phyloP scores from a whole-genome alignment of 2,888 invertebrate species.

The Ecdyonurus torrentis region DNA sequence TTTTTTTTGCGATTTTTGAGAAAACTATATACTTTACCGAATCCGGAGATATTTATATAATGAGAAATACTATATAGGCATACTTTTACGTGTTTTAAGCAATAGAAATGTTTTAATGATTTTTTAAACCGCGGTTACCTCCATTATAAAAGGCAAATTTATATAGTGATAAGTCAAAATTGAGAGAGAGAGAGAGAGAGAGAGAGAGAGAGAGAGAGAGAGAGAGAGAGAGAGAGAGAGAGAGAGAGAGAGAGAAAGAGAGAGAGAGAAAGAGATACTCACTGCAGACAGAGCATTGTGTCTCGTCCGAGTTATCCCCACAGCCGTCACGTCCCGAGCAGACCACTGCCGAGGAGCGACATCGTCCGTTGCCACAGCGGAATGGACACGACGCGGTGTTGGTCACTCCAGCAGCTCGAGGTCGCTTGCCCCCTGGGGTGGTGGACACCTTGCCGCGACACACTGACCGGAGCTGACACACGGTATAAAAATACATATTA shows the following conservation, averaged over 20 bases:
- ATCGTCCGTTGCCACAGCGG: conserved; percentile 71
- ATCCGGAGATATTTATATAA: too few relatives aligned
- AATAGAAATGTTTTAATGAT: too few relatives aligned
- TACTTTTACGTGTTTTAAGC: too few relatives aligned
- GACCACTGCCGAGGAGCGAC: conserved; percentile 73
- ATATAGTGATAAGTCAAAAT: neutral
- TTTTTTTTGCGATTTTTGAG: too few relatives aligned
- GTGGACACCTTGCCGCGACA: neutral
- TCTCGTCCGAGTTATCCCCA: conserved; percentile 80
- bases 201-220: neutral
- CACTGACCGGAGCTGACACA: neutral
- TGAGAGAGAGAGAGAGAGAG: neutral
- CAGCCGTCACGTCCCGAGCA: conserved; percentile 85
- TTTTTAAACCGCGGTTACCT: too few relatives aligned
- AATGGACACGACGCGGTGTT: conserved; percentile 52
- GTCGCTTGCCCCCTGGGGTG: neutral
- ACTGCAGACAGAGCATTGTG: conserved; percentile 72
- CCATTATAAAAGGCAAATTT: too few relatives aligned
- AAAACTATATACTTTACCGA: too few relatives aligned
- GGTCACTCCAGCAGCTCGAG: conserved; percentile 20
- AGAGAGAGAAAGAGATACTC: conserved; percentile 31
- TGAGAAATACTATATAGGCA: too few relatives aligned
- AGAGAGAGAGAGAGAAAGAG: too few relatives aligned
- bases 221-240: too few relatives aligned
- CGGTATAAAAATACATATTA: too few relatives aligned